Evolutionary conservation across 2,888 invertebrate species (phyloP).

Genomic region (Eupithecia dodoneata): DNA sequence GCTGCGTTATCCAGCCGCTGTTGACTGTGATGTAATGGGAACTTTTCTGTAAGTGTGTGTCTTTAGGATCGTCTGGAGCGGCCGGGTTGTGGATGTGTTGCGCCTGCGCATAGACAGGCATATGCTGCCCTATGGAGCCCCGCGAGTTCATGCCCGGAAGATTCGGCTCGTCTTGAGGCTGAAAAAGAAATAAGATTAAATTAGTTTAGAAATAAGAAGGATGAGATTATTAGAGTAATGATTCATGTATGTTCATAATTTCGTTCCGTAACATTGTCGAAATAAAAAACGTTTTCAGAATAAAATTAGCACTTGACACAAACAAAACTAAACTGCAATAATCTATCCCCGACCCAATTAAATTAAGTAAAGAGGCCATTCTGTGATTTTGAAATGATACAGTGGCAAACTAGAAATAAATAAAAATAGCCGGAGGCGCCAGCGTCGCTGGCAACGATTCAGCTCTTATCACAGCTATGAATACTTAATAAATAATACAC

Average conservation of each 20-base stretch:
- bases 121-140: conserved; percentile 57
- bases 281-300: background rate
- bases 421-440: conserved; percentile 42
- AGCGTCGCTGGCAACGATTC: conserved; percentile 64
- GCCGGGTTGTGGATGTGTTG: conserved; percentile 58
- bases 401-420: conserved; percentile 46
- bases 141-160: conserved; percentile 60
- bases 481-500: conserved; percentile 57
- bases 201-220: too few relatives aligned
- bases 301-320: background rate
- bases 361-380: conserved; percentile 27
- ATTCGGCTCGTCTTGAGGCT: conserved; percentile 68
- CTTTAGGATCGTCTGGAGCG: conserved; percentile 68
- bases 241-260: background rate
- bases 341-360: conserved; percentile 13
- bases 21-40: conserved; percentile 79
- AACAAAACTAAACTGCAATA: background rate
- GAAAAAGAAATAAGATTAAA: conserved; percentile 50
- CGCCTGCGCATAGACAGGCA: conserved; percentile 54
- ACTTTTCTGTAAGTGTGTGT: conserved; percentile 70
- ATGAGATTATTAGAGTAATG: background rate
- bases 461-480: conserved; percentile 69
- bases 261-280: background rate
- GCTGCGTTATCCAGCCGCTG: conserved; percentile 80
- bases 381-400: conserved; percentile 37